phyloP scores from a whole-genome alignment of 2,797 vertebrate genomes.

The Emydoidea blandingii region DNA sequence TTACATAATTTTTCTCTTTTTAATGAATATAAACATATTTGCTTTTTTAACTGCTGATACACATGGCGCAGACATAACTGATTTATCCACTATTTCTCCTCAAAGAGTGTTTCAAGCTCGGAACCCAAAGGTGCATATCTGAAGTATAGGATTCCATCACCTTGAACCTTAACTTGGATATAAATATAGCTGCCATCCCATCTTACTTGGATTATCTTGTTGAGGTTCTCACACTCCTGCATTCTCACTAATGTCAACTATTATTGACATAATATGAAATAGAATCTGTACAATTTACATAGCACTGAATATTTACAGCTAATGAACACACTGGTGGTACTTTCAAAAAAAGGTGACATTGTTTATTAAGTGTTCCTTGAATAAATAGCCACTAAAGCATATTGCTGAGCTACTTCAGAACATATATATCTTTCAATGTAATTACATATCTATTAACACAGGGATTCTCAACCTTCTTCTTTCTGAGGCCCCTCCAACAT shows the following conservation, averaged over 20 bases:
- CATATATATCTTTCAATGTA: too few species aligned
- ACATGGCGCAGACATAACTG: neutral
- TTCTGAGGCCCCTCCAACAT: too few species aligned
- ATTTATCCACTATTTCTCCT: neutral
- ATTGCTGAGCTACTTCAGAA: too few species aligned
- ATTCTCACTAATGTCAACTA: neutral
- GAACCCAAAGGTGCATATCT: neutral
- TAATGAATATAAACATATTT: neutral
- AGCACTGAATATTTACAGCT: too few species aligned
- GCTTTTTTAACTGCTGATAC: neutral
- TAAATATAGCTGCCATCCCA: neutral
- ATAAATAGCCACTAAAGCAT: too few species aligned
- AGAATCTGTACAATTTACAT: too few species aligned
- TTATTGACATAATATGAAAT: neutral
- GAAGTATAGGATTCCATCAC: neutral
- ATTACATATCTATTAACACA: too few species aligned
- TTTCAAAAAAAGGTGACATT: too few species aligned
- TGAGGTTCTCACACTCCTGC: neutral
- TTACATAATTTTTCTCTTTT: too few species aligned
- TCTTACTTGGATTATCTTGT: neutral
- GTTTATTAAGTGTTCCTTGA: too few species aligned
- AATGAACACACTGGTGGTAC: too few species aligned
- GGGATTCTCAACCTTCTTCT: too few species aligned
- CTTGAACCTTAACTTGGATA: neutral
- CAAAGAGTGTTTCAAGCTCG: neutral